Base-by-base conservation (phyloP, 2,888 invertebrate genomes). In the Caenorhabditis sp. region DNA sequence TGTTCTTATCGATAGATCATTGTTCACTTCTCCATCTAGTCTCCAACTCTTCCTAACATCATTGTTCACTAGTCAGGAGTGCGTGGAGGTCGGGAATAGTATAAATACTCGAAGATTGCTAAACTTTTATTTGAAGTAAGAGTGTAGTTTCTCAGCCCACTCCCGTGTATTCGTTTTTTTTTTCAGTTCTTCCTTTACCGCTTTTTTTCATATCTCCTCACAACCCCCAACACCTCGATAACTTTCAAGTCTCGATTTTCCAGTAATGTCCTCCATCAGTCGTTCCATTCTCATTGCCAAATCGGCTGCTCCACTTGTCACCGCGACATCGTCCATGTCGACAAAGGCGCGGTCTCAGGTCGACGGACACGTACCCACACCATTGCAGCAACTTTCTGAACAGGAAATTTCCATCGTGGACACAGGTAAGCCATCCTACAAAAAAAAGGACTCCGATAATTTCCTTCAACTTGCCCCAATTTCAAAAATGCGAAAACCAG, bases 331-430 rank as follows among this genome's bases (percentile, higher is more conserved):
- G 19, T 64, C 63, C 8, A 19, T 82, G 47, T 77, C 77, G 19
- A 56, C 77, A n/a, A 83, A 83, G 28, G 79, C 83, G 66, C 73
- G 83, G 6, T 41, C 70, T 14, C 41, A 77, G 22, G 16, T 64
- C 19, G 70, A 72, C 5, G 72, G 68, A 28, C 70, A 70, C 19
- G 58, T 73, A 3, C 83, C 83, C 41, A 12, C 83, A 31, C 83
- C 83, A 41, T 24, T 84, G 10, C 75, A 80, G 19, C 83, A 84
- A 54, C 76, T 84, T 16, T 84, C 83, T 5, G 83, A 84, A 41
- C 70, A 84, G 10, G 83, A 84, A 38, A 51, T 56, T 3, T 74
- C 80, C n/a, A 66, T 84, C 35, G 80, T 80, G 8, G 80, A 80
- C 4, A 84, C 83, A 22, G 82, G 82, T 82, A 6, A 35, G 26